Evolutionary conservation across 2,888 invertebrate species (phyloP), one percentile per base, ranked within the genome.

Genomic region (Phragmatobia fuliginosa): DNA sequence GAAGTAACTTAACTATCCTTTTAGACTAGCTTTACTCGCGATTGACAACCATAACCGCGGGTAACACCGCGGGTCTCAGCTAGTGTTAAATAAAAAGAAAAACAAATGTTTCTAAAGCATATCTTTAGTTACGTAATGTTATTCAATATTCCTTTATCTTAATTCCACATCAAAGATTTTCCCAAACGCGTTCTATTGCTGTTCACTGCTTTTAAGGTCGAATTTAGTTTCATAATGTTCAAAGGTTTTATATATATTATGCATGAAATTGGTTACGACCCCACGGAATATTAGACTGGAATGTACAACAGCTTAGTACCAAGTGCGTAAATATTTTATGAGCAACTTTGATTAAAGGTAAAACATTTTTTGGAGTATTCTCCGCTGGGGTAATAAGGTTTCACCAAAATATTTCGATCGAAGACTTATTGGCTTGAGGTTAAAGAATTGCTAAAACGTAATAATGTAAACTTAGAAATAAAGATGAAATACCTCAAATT

Each of bases 211-310:
- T 52, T 38, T 38, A 56, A 36, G 25, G 56, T 36, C 38, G 28
- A 65, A 56, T 65, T 65, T 56, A 62, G 33, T 56, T 65, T 56
- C 41, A 38, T 59, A 38, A 66, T 66, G 36, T 66, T 59, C 59
- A 32, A 45, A 25, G 41, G 16, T 66, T 66, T 38, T 58, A 33
- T 45, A 60, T 66, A 45, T 60, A 32, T 66, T 66, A 66, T 45
- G 45, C 66, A 66, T 66, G 66, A 60, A 41, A 38, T 59, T n/a
- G 41, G 66, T 41, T 58, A 41, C 41, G 41, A 41, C 31, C 32
- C 41, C 32, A n/a, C 41, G 59, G 66, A 31, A 66, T 66, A 28
- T 62, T 66, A 45, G 33, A 31, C 38, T 38, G 14, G n/a, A 58
- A 58, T 32, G 11, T 41, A 66, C 36, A 33, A 64, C 56, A 56